Percentiles rank a stretch among this genome's conserved stretches.
Conservation (phyloP, 2,113 vertebrate genomes). For the Aphyosemion australe region DNA sequence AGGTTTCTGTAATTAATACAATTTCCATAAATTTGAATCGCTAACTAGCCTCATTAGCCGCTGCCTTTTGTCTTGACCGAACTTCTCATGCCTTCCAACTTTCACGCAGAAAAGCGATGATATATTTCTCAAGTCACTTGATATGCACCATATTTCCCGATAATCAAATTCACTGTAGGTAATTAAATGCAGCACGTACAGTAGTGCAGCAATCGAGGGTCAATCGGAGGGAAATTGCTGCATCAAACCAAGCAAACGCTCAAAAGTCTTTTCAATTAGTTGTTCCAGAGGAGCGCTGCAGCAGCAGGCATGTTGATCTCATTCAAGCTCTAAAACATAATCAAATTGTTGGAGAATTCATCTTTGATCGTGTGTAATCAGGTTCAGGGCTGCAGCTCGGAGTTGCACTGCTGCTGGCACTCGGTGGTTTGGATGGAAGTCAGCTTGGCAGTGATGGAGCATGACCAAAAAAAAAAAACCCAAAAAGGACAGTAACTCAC, state of each 20-base stretch:
- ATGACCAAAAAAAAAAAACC: conserved; percentile 8
- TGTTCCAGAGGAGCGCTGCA: conserved; percentile 61
- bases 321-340: conserved; percentile 65
- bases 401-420: conserved; percentile 67
- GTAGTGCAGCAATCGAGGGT: conserved; percentile 75
- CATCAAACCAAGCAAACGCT: conserved; percentile 55
- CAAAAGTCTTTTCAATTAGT: conserved; percentile 73
- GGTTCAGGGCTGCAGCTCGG: conserved; percentile 68
- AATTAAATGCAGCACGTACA: conserved; percentile 72
- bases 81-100: conserved; percentile 84
- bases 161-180: conserved; percentile 76
- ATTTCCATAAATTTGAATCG: conserved; percentile 99
- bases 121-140: conserved; percentile 66
- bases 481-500: conserved; percentile 65
- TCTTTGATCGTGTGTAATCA: conserved; percentile 76
- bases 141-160: conserved; percentile 79
- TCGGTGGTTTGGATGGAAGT: conserved; percentile 69
- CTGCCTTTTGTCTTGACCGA: conserved; percentile 90
- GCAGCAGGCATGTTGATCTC: conserved; percentile 55
- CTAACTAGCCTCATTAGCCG: conserved; percentile 97
- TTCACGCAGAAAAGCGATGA: conserved; percentile 62
- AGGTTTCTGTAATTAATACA: conserved; percentile 99
- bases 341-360: conserved; percentile 66
- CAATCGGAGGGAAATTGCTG: conserved; percentile 75
- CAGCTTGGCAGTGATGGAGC: conserved; percentile 69